Percentiles rank a stretch among this genome's conserved stretches.
Evolutionary conservation across 2,113 vertebrate species (phyloP).

Genomic region (Oryzias javanicus): DNA sequence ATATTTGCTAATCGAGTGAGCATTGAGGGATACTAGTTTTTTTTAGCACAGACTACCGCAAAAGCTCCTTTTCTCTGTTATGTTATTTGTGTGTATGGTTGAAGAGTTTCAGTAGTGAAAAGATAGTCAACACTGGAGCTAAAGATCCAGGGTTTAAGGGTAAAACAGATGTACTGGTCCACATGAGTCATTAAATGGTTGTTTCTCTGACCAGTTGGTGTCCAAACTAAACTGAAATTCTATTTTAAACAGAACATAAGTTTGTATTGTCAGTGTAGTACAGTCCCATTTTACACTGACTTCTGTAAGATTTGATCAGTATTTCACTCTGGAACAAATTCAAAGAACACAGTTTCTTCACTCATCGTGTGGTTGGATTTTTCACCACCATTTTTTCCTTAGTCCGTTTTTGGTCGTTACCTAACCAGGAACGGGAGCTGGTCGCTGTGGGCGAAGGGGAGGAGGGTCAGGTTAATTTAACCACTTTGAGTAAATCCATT

Average conservation of each 20-base stretch:
- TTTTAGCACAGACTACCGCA: too few species aligned
- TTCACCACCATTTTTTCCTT: background rate
- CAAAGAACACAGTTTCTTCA: conserved; percentile 26
- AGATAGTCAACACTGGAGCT: too few species aligned
- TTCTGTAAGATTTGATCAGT: conserved; percentile 16
- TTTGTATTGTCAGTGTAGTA: background rate
- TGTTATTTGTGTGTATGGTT: too few species aligned
- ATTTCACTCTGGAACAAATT: conserved; percentile 11
- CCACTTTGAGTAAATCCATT: conserved; percentile 47
- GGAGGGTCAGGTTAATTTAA: conserved; percentile 40
- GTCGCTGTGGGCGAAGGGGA: conserved; percentile 15
- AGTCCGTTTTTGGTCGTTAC: conserved; percentile 12
- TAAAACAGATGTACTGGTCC: too few species aligned
- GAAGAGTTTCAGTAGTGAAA: too few species aligned
- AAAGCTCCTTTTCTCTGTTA: too few species aligned
- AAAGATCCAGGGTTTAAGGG: too few species aligned
- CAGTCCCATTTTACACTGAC: conserved; percentile 4
- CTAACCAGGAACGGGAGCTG: conserved; percentile 7
- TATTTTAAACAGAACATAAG: conserved; percentile 6
- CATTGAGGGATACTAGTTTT: too few species aligned
- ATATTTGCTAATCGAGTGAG: too few species aligned
- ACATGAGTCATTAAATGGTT: too few species aligned
- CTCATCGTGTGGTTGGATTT: background rate
- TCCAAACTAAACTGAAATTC: background rate
- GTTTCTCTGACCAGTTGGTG: too few species aligned